Conservation (phyloP, 2,888 invertebrate species). For the Griposia aprilina region DNA sequence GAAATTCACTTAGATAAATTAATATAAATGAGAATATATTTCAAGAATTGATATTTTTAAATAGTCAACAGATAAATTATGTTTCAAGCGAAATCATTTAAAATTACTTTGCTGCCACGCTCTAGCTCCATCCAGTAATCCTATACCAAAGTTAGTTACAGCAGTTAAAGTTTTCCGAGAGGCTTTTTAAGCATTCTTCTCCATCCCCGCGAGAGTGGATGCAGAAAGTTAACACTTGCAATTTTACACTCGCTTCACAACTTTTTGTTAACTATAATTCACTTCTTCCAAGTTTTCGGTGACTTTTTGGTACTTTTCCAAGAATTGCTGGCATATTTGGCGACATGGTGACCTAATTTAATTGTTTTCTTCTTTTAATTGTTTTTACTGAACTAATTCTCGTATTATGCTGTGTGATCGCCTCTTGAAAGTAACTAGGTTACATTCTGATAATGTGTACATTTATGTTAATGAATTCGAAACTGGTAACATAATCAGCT, state of each 20-base stretch:
- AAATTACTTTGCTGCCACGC: neutral
- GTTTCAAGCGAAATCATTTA: neutral
- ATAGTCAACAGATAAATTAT: too few relatives aligned
- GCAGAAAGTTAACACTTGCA: conserved; percentile 67
- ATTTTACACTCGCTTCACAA: conserved; percentile 60
- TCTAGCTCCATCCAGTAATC: too few relatives aligned
- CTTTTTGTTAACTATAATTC: conserved; percentile 64
- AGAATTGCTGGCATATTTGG: neutral
- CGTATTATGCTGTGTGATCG: too few relatives aligned
- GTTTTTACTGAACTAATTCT: neutral
- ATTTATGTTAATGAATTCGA: too few relatives aligned
- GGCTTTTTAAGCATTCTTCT: conserved; percentile 68
- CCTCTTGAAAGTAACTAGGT: too few relatives aligned
- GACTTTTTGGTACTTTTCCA: conserved; percentile 14
- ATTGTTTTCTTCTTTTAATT: neutral
- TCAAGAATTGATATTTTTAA: neutral
- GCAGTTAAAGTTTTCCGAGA: conserved; percentile 62
- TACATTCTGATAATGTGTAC: too few relatives aligned
- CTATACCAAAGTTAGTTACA: conserved; percentile 26
- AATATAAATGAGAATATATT: too few relatives aligned
- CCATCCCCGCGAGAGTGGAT: conserved; percentile 39
- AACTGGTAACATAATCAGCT: too few relatives aligned
- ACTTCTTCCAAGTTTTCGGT: conserved; percentile 37
- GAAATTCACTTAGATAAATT: neutral
- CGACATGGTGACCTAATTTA: conserved; percentile 12